A percentile compares a stretch with the other conserved stretches of the same genome.
Evolutionary conservation across 2,888 invertebrate species (phyloP).

Genomic region (Volucella zonaria): DNA sequence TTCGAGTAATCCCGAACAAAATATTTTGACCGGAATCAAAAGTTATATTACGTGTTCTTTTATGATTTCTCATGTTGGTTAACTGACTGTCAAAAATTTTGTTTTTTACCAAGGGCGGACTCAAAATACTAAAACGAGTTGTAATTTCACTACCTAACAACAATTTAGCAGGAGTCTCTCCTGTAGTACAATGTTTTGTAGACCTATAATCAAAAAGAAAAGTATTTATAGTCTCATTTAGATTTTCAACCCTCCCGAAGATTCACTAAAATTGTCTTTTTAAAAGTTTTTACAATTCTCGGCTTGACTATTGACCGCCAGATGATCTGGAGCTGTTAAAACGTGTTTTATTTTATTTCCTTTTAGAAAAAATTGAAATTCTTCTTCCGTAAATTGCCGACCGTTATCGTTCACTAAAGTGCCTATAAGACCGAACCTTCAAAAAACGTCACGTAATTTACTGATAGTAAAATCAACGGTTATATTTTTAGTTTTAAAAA

Average conservation of each 20-base stretch:
- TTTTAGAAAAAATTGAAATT: slow-evolving; percentile 26
- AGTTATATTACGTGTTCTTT: slow-evolving; percentile 13
- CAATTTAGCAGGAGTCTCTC: slow-evolving; percentile 26
- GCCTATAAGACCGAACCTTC: slow-evolving; percentile 56
- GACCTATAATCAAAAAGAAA: slow-evolving; percentile 23
- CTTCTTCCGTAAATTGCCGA: slow-evolving; percentile 55
- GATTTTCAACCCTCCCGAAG: slow-evolving; percentile 4
- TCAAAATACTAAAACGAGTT: slow-evolving; percentile 33
- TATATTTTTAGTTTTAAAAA: too few species aligned
- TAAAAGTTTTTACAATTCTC: slow-evolving; percentile 30
- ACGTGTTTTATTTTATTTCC: slow-evolving; percentile 49
- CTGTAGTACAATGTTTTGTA: slow-evolving; percentile 25
- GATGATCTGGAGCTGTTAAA: slow-evolving; percentile 57
- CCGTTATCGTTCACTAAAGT: slow-evolving; percentile 67
- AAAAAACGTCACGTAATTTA: slow-evolving; percentile 62
- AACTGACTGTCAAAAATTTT: slow-evolving; percentile 18
- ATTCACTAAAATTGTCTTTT: slow-evolving; percentile 39
- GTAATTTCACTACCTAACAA: slow-evolving; percentile 5
- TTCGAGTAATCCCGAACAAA: slow-evolving; percentile 33
- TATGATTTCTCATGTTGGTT: slow-evolving; percentile 14
- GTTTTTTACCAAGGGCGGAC: slow-evolving; percentile 4
- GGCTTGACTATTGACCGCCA: not conserved
- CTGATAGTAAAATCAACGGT: slow-evolving; percentile 44
- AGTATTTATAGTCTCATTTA: slow-evolving; percentile 10
- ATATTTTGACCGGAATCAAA: slow-evolving; percentile 21